These are phyloP conservation scores for Babyrousa celebensis DNA, from an alignment of 2,797 vertebrate species.

Conservation along the genomic window DNA sequence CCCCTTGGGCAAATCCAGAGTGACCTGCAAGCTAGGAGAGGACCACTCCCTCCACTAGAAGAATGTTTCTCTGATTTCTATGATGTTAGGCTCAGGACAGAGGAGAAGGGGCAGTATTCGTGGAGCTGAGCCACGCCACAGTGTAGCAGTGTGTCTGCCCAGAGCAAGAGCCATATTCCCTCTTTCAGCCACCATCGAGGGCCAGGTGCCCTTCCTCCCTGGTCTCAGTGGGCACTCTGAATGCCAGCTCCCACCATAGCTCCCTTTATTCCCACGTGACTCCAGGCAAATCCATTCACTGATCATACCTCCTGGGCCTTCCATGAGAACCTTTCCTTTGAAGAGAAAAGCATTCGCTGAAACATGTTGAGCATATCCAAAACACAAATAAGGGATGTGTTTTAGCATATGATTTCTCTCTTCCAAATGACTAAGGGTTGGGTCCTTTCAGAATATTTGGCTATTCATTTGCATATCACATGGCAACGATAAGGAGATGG, in stretches of 20 bases:
- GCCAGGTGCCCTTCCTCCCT: neutral
- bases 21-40: neutral
- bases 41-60: neutral
- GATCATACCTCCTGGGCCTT: neutral
- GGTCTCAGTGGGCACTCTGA: neutral
- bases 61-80: neutral
- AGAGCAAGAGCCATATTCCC: neutral
- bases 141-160: rapidly evolving
- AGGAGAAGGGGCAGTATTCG: neutral
- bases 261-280: neutral
- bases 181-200: neutral
- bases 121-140: neutral
- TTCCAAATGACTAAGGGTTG: neutral
- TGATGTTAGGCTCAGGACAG: neutral
- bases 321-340: neutral
- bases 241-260: neutral
- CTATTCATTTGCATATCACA: neutral
- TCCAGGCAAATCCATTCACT: neutral
- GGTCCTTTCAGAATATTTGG: neutral
- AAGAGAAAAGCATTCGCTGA: neutral
- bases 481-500: neutral
- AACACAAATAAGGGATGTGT: neutral
- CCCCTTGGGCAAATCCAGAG: neutral
- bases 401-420: neutral
- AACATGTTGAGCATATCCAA: neutral